Percentiles rank a stretch among this genome's conserved stretches.
phyloP scores from a whole-genome alignment of 2,797 vertebrate genomes.

The Brachyalestes nurse region DNA sequence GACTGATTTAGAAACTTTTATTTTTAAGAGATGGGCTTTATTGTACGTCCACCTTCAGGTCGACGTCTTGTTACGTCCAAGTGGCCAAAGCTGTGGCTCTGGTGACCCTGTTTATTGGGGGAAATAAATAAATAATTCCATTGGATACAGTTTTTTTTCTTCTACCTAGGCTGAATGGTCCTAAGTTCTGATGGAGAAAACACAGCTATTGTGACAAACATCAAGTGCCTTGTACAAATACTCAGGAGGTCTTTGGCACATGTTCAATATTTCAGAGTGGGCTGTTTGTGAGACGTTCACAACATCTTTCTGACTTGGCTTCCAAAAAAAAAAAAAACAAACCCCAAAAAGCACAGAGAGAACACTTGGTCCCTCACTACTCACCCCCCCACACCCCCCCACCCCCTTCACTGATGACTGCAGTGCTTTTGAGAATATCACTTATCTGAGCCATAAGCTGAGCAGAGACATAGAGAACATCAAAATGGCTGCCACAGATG shows the following conservation, averaged over 20 bases:
- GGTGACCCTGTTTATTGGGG: not conserved
- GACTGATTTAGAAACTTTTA: no score
- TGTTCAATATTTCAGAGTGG: slow-evolving; percentile 47
- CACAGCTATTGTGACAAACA: slow-evolving; percentile 34
- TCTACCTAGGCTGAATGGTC: slow-evolving; percentile 23
- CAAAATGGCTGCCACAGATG: slow-evolving; percentile 84
- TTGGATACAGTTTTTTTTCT: slow-evolving; percentile 4
- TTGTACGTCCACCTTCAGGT: not conserved
- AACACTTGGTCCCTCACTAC: slow-evolving; percentile 54
- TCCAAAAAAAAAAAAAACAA: slow-evolving; percentile 16
- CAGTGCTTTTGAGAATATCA: slow-evolving; percentile 80
- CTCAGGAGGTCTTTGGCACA: slow-evolving; percentile 48
- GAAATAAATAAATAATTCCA: not conserved
- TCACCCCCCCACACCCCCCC: slow-evolving; percentile 52
- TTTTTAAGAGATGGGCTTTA: no score
- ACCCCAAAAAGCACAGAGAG: slow-evolving; percentile 35
- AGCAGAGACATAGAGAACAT: slow-evolving; percentile 80
- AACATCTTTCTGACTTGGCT: slow-evolving; percentile 50
- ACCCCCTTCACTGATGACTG: slow-evolving; percentile 70
- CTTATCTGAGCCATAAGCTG: slow-evolving; percentile 80
- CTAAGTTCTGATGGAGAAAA: slow-evolving; percentile 26
- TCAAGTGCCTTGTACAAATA: slow-evolving; percentile 37
- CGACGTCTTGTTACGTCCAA: not conserved
- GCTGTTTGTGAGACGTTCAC: slow-evolving; percentile 43
- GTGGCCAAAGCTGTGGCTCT: not conserved